Percentiles rank a stretch among this genome's conserved stretches.
Conservation (phyloP, 2,797 vertebrate species). For the Scolopax bukidnonensis region DNA sequence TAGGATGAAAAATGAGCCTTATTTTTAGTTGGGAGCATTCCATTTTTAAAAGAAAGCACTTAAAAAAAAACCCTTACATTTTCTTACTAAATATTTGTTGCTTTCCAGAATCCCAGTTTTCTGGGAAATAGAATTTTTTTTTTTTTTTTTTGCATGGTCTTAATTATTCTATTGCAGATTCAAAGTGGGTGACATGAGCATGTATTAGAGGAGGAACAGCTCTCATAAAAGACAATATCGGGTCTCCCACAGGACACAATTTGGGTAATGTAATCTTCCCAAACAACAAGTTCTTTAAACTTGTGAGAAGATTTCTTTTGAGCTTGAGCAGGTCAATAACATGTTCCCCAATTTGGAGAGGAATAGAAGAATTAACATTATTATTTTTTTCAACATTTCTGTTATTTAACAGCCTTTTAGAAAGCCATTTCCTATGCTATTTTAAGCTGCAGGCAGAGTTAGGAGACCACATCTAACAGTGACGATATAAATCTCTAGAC, state of each 20-base stretch:
- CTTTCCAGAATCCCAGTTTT: background rate
- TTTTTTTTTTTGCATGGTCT: background rate
- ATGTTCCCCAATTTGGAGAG: background rate
- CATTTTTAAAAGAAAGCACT: background rate
- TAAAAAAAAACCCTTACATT: background rate
- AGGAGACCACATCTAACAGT: constrained; percentile 35
- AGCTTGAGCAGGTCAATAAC: constrained; percentile 25
- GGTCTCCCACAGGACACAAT: constrained; percentile 10
- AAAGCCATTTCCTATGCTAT: constrained; percentile 43
- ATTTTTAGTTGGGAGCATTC: background rate
- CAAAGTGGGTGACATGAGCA: background rate
- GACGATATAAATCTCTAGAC: constrained; percentile 58
- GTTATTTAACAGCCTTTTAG: constrained; percentile 65
- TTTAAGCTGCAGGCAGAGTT: constrained; percentile 48
- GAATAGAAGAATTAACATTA: background rate
- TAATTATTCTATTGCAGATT: background rate
- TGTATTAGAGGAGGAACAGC: background rate
- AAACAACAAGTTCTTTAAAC: constrained; percentile 25
- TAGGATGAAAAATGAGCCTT: background rate
- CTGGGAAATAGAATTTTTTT: background rate
- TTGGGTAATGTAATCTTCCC: constrained; percentile 17
- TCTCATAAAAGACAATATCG: background rate
- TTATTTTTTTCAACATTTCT: background rate
- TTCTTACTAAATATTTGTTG: background rate
- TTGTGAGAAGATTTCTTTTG: background rate